Percentiles rank a stretch among this genome's conserved stretches.
Conservation (phyloP, 2,113 vertebrate species). For the Salminus brasiliensis region DNA sequence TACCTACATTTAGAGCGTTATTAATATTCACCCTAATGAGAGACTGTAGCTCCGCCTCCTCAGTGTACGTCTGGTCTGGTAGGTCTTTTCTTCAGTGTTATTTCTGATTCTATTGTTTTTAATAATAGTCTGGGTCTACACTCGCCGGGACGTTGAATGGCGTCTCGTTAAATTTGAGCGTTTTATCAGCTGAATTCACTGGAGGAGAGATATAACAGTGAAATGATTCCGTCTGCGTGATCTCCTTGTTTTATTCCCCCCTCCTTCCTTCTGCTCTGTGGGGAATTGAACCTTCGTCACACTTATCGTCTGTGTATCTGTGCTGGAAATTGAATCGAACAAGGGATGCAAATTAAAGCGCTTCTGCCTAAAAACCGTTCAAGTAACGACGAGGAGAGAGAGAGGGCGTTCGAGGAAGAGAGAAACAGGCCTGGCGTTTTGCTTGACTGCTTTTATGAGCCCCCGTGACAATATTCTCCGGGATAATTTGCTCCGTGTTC, state of each 20-base stretch:
- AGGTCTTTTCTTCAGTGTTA: slow-evolving; percentile 54
- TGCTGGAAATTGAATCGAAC: slow-evolving; percentile 74
- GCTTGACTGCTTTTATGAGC: slow-evolving; percentile 71
- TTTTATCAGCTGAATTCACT: slow-evolving; percentile 69
- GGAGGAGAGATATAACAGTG: slow-evolving; percentile 54
- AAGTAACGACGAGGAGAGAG: slow-evolving; percentile 64
- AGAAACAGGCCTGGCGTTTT: slow-evolving; percentile 67
- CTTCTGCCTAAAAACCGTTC: slow-evolving; percentile 58
- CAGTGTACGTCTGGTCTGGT: not conserved
- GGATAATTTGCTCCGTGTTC: slow-evolving; percentile 56
- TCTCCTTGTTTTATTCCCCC: slow-evolving; percentile 6
- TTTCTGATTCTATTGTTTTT: slow-evolving; percentile 61
- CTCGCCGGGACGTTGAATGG: slow-evolving; percentile 58
- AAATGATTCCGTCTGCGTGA: slow-evolving; percentile 55
- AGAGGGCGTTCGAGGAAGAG: slow-evolving; percentile 64
- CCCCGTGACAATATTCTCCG: slow-evolving; percentile 59
- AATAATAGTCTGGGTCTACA: slow-evolving; percentile 57
- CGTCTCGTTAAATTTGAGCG: slow-evolving; percentile 66
- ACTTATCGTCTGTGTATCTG: slow-evolving; percentile 65
- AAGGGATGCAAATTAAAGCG: slow-evolving; percentile 78
- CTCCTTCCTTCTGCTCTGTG: slow-evolving; percentile 34
- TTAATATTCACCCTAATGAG: no score
- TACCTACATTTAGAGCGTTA: no score
- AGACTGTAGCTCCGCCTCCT: no score
- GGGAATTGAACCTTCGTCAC: slow-evolving; percentile 62